These are phyloP conservation scores for Ips typographus DNA, from an alignment of 1,140 invertebrate genomes.

Conservation along the genomic window DNA sequence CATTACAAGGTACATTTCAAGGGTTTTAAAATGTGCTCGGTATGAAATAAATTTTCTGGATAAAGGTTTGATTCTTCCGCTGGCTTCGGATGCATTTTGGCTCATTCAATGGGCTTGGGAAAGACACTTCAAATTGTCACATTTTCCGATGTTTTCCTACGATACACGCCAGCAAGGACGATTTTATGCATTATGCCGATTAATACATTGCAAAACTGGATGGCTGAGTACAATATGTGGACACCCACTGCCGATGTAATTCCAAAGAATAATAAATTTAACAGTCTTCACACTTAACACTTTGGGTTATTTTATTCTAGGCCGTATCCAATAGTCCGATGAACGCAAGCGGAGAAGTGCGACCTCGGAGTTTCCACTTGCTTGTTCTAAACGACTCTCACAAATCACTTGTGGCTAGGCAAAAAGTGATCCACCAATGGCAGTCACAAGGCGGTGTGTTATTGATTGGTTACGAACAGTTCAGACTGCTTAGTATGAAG, in stretches of 20 bases:
- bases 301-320: constrained; percentile 41
- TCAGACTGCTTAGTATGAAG: constrained; percentile 81
- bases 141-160: constrained; percentile 94
- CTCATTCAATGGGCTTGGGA: constrained; percentile 99
- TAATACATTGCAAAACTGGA: constrained; percentile 98
- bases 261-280: too few species aligned
- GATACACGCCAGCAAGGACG: constrained; percentile 83
- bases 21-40: background rate
- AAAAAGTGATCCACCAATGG: constrained; percentile 73
- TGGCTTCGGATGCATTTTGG: constrained; percentile 95
- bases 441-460: constrained; percentile 85
- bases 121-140: constrained; percentile 97
- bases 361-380: constrained; percentile 80
- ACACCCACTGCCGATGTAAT: constrained; percentile 63
- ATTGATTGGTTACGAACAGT: constrained; percentile 97
- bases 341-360: constrained; percentile 61
- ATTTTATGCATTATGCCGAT: constrained; percentile 98
- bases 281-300: too few species aligned
- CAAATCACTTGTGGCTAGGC: constrained; percentile 78
- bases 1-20: constrained; percentile 56
- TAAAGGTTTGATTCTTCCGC: constrained; percentile 39
- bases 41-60: constrained; percentile 9
- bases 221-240: constrained; percentile 98
- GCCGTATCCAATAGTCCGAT: constrained; percentile 51
- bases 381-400: constrained; percentile 92